Evolutionary conservation across 2,113 vertebrate genomes (phyloP).

Genomic region (Cinclus mexicanus): DNA sequence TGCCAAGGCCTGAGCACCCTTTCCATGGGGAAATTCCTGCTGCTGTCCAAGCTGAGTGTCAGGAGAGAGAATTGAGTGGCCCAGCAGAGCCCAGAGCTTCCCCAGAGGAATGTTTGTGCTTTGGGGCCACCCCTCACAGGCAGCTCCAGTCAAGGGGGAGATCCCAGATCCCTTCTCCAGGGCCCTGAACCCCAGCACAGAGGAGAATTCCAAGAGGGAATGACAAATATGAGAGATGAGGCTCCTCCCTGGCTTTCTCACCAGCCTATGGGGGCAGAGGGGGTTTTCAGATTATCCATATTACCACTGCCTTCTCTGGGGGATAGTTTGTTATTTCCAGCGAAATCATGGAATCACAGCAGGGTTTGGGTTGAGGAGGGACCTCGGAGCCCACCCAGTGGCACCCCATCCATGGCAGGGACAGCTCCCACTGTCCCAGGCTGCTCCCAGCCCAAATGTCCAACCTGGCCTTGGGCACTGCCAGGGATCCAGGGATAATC

Average conservation of each 20-base stretch:
- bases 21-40: background rate
- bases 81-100: background rate
- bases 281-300: background rate
- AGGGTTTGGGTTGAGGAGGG: background rate
- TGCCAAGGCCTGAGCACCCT: background rate
- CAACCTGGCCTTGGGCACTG: background rate
- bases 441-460: background rate
- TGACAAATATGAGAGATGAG: background rate
- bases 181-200: too few species aligned
- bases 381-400: accelerated
- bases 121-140: background rate
- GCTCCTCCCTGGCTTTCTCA: background rate
- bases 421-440: background rate
- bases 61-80: background rate
- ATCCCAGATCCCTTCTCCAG: too few species aligned
- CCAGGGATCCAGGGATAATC: background rate
- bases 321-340: background rate
- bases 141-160: background rate
- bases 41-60: accelerated
- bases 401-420: background rate
- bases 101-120: background rate
- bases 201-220: too few species aligned
- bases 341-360: background rate
- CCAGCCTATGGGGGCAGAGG: background rate
- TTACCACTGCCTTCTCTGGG: background rate